Evolutionary conservation across 1,140 invertebrate genomes (phyloP), one percentile per base, ranked within the genome.

Genomic region (Rhizoglyphus robini): DNA sequence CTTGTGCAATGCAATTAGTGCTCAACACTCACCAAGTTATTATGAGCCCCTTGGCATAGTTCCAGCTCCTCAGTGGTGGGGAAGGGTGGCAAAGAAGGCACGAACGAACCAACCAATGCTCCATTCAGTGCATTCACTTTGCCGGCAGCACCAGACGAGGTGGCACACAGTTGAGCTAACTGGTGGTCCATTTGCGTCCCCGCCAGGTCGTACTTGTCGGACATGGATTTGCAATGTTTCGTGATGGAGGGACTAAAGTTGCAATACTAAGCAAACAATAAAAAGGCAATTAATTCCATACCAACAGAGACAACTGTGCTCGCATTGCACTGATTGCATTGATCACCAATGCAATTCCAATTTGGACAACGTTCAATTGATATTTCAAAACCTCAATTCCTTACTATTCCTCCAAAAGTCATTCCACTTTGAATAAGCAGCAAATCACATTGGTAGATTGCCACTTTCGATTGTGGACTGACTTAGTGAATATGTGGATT

Each of bases 81-180:
- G 36, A 60, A 60, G 15, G 58, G 58, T 46, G 58, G 58, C 29
- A 60, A 46, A 34, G 27, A 15, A 1, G 58, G 58, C 27, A 60
- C 27, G 15, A 60, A 60, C 23, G 51, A 54, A 8, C 8, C 5
- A 32, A 54, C 20, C 51, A 54, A 54, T 27, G 23, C 8, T 8
- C 51, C 51, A 46, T 23, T 46, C 15, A 23, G 41, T n/a, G n/a
- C n/a, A 46, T 23, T 46, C 41, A 46, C 23, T 23, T 46, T 46
- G 41, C 41, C 23, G 41, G 41, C 23, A 41, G 18, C 36, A 41
- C 18, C 8, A 41, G 36, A 41, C 18, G 36, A 41, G 41, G 15
- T 23, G 15, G 41, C 15, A 46, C 41, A 15, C 41, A 54, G 31
- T 8, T 54, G 51, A 8, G 23, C 51, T 27, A 5, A 54, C 51